Base-by-base conservation (phyloP, 2,113 vertebrate species). In the Odocoileus virginianus region DNA sequence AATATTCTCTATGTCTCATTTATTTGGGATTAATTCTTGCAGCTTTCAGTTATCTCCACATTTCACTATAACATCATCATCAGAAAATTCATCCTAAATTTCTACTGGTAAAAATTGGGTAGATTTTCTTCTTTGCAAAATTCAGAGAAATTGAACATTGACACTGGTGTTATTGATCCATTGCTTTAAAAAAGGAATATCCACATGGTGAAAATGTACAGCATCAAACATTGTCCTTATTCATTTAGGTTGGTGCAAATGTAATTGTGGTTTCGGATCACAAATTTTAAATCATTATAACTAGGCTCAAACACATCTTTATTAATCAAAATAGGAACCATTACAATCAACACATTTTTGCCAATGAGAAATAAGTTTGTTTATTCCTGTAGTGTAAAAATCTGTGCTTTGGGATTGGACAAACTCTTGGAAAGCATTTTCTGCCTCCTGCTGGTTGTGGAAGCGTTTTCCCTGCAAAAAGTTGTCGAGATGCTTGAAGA, bases 21-120 rank as follows among this genome's bases (percentile, higher is more conserved):
- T 89, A 52, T 95, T 96, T 89, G 54, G 47, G n/a, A 78, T 58
- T 11, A 40, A 58, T 85, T 67, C 16, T 87, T 58, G 2, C 6
- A 87, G 50, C 36, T 95, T 93, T 74, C 36, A 90, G 3, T 90
- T 81, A 50, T 93, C 25, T 91, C 12, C 16, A 0, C 43, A 27
- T 88, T 87, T 76, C 14, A n/a, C 11, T 57, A 23, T 84, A 27
- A 55, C 79, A 28, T 60, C 27, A 14, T 91, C 30, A 89, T 33
- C 33, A 74, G 25, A 96, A 96, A 95, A 88, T 33, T 79, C 16
- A 76, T 82, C 16, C 58, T 94, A 83, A 83, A 60, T 97, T 87
- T 92, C 33, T 92, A 12, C 36, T 83, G 89, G n/a, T 61, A 92
- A 94, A 97, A 86, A 27, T 64, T 90, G 17, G 87, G 43, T 91